Conservation (phyloP, 2,888 invertebrate species). For the Anoplius nigerrimus region DNA sequence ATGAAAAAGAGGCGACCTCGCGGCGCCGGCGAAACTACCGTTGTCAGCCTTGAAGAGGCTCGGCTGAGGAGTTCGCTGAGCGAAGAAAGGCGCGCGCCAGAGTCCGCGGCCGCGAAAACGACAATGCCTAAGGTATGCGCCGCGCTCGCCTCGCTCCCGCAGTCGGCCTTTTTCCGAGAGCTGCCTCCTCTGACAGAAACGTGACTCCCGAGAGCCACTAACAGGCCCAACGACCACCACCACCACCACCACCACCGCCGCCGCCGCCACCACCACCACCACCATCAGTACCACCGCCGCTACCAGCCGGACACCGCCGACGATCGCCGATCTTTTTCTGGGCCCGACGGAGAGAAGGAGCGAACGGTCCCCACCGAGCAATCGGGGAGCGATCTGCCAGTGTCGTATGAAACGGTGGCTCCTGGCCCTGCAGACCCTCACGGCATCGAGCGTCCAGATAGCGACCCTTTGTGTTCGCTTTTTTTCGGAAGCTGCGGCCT, state of each 20-base stretch:
- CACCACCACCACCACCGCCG: slow-evolving; percentile 4
- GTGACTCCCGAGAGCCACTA: slow-evolving; percentile 39
- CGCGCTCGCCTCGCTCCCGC: slow-evolving; percentile 30
- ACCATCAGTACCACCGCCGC: not conserved
- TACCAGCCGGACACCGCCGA: not conserved
- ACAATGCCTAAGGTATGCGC: slow-evolving; percentile 42
- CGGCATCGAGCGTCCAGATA: too few relatives aligned
- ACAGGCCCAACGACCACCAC: slow-evolving; percentile 21
- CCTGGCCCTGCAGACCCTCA: too few relatives aligned
- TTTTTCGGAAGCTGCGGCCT: too few relatives aligned
- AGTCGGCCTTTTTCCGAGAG: slow-evolving; percentile 46
- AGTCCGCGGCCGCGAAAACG: slow-evolving; percentile 41
- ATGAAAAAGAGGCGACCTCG: not conserved
- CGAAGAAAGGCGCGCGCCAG: not conserved
- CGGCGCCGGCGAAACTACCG: too few relatives aligned
- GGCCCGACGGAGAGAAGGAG: not conserved
- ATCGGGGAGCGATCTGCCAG: slow-evolving; percentile 40
- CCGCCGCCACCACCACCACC: slow-evolving; percentile 13
- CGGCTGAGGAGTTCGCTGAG: too few relatives aligned
- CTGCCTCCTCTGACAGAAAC: slow-evolving; percentile 49
- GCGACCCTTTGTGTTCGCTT: too few relatives aligned
- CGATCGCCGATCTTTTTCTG: not conserved
- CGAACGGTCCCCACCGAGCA: slow-evolving; percentile 18
- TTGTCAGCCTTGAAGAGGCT: too few relatives aligned
- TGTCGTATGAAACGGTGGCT: slow-evolving; percentile 14